Evolutionary conservation across 2,888 invertebrate species (phyloP).

Genomic region (Ophioninae sp.): DNA sequence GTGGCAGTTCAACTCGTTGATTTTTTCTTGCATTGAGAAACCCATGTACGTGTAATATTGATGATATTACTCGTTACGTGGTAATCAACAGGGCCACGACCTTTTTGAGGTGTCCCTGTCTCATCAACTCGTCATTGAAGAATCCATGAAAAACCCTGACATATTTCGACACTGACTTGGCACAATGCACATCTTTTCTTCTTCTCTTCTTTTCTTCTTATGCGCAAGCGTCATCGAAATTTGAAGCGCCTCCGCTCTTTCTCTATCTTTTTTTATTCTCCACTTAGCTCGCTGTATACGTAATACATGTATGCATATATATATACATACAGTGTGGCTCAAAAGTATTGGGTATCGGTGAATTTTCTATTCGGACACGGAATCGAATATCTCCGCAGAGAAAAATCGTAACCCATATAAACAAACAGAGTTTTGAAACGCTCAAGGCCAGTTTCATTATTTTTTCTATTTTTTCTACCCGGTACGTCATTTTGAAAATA

Average conservation of each 20-base stretch:
- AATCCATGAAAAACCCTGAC: constrained; percentile 57
- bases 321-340: too few relatives aligned
- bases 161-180: constrained; percentile 54
- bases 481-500: too few relatives aligned
- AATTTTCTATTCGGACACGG: too few relatives aligned
- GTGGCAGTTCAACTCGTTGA: neutral
- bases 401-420: too few relatives aligned
- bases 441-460: too few relatives aligned
- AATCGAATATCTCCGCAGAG: too few relatives aligned
- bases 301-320: neutral
- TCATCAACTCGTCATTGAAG: constrained; percentile 36
- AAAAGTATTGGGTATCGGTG: too few relatives aligned
- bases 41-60: neutral
- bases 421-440: too few relatives aligned
- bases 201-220: neutral
- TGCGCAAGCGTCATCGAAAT: neutral
- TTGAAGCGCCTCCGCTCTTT: constrained; percentile 32
- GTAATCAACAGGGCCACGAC: constrained; percentile 22
- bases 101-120: constrained; percentile 11
- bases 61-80: neutral
- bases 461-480: too few relatives aligned
- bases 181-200: constrained; percentile 24
- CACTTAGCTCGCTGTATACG: neutral
- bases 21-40: neutral
- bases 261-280: neutral